Base-by-base conservation (phyloP, 2,113 vertebrate genomes). In the Amphiprion ocellaris region DNA sequence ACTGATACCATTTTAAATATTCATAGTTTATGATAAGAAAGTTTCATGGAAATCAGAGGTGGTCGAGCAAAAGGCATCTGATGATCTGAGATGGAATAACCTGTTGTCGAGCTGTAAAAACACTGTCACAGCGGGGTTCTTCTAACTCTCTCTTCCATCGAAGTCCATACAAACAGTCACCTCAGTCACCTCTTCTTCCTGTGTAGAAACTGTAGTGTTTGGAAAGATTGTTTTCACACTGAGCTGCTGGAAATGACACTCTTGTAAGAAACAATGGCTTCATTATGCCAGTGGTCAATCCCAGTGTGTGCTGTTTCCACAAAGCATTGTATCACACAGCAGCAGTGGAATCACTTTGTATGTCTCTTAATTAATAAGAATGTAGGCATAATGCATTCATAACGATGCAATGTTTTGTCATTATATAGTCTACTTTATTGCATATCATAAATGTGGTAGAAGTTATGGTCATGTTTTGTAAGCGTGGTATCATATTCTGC, bases 231-330 rank as follows among this genome's bases (percentile, higher is more conserved):
- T 84, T 84, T 89, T 82, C 39, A 54, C 73, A 54, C 59, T 10
- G 53, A 76, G 46, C 39, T 74, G 41, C 67, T 86, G 66, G 28
- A 85, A 79, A 67, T 80, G 41, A 70, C 78, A 54, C 11, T 1
- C 50, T 66, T 17, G 56, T 56, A 69, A 55, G 53, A 52, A 77
- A 90, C 87, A 83, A 87, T 87, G 69, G 69, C 77, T 70, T 70
- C 72, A 64, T 79, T 55, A 62, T 86, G 60, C 17, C 41, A 39
- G 19, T 26, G 44, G 37, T 65, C 44, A 46, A 26, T 69, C 30
- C 28, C 9, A 78, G 49, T 49, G 33, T 30, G 33, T 14, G 41
- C 52, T 77, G 30, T 69, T 68, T 60, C 67, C 24, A 33, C 46
- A 3, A 30, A 28, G 39, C 69, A 12, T 60, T 37, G 33, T 76